These are phyloP conservation scores for Artemisiospiza belli DNA, from an alignment of 2,113 vertebrate genomes.

Conservation along the genomic window DNA sequence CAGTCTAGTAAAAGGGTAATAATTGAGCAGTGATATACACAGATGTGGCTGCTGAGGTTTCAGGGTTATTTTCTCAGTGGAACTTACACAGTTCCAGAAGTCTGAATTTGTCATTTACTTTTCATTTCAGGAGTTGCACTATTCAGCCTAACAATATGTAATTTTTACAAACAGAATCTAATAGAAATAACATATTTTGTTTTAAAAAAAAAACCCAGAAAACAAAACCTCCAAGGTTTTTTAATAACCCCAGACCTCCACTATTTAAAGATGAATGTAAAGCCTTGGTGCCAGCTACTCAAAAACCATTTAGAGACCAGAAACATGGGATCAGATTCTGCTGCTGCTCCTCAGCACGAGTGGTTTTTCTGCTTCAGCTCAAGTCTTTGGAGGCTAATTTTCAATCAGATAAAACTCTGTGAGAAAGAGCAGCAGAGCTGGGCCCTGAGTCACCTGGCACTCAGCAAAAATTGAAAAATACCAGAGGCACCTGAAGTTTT, in stretches of 20 bases:
- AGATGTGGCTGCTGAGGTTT: conserved; percentile 33
- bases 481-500: conserved; percentile 24
- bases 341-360: background rate
- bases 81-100: conserved; percentile 2
- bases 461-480: conserved; percentile 42
- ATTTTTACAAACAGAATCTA: conserved; percentile 22
- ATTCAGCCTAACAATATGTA: background rate
- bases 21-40: background rate
- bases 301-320: conserved; percentile 37
- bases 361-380: background rate
- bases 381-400: conserved; percentile 20
- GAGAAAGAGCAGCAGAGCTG: conserved; percentile 37
- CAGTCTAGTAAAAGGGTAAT: background rate
- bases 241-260: conserved; percentile 42
- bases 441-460: background rate
- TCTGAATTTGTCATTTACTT: conserved; percentile 48
- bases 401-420: conserved; percentile 21
- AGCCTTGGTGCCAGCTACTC: conserved; percentile 24
- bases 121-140: background rate
- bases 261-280: conserved; percentile 26
- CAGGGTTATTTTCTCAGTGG: conserved; percentile 27
- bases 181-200: conserved; percentile 20
- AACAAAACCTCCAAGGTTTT: background rate
- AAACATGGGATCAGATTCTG: conserved; percentile 37
- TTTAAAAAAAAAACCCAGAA: background rate